Conservation (phyloP, 2,113 vertebrate genomes). For the Cyphotilapia sp. region DNA sequence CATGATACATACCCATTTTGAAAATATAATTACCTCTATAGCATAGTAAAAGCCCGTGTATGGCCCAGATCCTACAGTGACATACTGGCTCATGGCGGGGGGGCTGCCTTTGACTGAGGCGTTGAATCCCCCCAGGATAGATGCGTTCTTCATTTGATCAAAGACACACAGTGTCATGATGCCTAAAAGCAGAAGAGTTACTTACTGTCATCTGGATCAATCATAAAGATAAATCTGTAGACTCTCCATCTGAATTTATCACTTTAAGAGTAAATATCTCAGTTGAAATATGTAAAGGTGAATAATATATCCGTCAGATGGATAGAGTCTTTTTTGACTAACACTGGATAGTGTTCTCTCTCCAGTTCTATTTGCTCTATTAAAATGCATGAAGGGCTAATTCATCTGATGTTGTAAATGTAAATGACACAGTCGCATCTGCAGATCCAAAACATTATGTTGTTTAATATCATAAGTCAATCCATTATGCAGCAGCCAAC, state of each 20-base stretch:
- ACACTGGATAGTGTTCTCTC: fast-evolving
- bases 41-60: constrained; percentile 97
- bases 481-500: neutral
- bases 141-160: constrained; percentile 99
- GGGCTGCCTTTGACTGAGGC: constrained; percentile 92
- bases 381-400: neutral
- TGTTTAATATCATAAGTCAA: neutral
- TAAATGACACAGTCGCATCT: neutral
- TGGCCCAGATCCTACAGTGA: constrained; percentile 90
- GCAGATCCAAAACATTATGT: neutral
- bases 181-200: constrained; percentile 64
- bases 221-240: neutral
- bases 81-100: constrained; percentile 95
- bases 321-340: neutral
- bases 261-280: neutral
- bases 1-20: neutral
- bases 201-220: neutral
- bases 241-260: neutral
- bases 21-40: constrained; percentile 78
- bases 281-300: neutral
- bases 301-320: neutral
- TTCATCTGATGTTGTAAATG: neutral
- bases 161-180: constrained; percentile 92
- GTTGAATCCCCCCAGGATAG: constrained; percentile 88
- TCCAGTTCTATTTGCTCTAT: neutral